Conservation (phyloP, 2,888 invertebrate genomes). For the Netelia fuscicornis region DNA sequence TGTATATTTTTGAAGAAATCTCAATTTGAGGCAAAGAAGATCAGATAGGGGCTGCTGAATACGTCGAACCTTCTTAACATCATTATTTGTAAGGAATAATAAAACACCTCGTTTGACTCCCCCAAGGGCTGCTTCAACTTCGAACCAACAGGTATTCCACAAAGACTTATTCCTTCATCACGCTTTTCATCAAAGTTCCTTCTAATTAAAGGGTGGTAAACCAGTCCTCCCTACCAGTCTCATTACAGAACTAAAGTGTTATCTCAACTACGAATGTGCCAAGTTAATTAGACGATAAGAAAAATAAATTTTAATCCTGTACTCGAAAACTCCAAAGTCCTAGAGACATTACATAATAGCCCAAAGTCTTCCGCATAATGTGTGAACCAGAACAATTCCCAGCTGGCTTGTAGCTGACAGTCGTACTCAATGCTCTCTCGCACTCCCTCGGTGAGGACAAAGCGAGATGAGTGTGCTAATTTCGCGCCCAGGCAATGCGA, state of each 20-base stretch:
- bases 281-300: not conserved
- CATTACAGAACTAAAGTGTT: too few relatives aligned
- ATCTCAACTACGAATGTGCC: not conserved
- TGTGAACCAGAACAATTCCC: not conserved
- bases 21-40: too few relatives aligned
- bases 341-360: not conserved
- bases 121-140: too few relatives aligned
- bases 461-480: conserved; percentile 59
- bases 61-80: too few relatives aligned
- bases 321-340: not conserved
- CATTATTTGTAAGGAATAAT: not conserved
- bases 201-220: too few relatives aligned
- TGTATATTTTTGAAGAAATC: too few relatives aligned
- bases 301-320: not conserved
- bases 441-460: conserved; percentile 36
- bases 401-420: conserved; percentile 52
- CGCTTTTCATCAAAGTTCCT: too few relatives aligned
- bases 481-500: conserved; percentile 29
- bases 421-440: conserved; percentile 27
- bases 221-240: too few relatives aligned
- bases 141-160: too few relatives aligned
- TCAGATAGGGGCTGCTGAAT: too few relatives aligned
- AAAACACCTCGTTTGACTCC: too few relatives aligned
- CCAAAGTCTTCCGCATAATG: conserved; percentile 19
- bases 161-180: too few relatives aligned